Base-by-base conservation (phyloP, 2,113 vertebrate genomes). In the Semnopithecus entellus region DNA sequence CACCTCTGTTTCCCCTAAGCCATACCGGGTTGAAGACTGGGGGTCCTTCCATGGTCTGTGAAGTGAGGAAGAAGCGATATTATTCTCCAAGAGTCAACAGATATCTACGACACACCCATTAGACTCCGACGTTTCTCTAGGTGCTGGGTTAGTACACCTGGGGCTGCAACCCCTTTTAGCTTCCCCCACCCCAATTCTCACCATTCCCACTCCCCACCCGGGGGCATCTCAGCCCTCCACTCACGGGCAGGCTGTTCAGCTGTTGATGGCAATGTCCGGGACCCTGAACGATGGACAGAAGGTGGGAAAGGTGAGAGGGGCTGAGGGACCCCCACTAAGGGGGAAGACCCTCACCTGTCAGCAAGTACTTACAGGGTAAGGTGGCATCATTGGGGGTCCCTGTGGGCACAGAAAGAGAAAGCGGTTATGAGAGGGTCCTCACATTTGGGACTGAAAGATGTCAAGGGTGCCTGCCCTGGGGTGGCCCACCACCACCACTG, bases 21-120 rank as follows among this genome's bases (percentile, higher is more conserved):
- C 98, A 98, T 97, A 99, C 99, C 94, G 99, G 99, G 92, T 99
- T 99, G 98, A 99, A 99, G 89, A 97, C 16, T 6, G 99, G 98
- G 38, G 99, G 98, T 16, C 97, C 98, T 0, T 96, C 78, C 99
- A 99, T 99, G 23, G 97, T 86, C 99, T 99, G 72, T 14, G 81
- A 80, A 95, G 50, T 20, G 61, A 73, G 43, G 72, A 72, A 96
- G 68, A n/a, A 38, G 27, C 12, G 11, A 27, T 10, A 18, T 78
- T 61, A 64, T 38, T 27, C 32, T 5, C 23, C 14, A 18, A 22
- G 3, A 23, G 12, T 30, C 0, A 2, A 79, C 40, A 87, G 30
- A 52, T 20, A 50, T 32, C 38, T 64, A 78, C 0, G 4, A 9
- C 30, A 12, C 61, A 40, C 13, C 27, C 20, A 40, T 2, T 6